A percentile compares a stretch with the other conserved stretches of the same genome.
These are phyloP conservation scores for Hoplostethus atlanticus DNA, from an alignment of 2,797 vertebrate species.

Conservation along the genomic window DNA sequence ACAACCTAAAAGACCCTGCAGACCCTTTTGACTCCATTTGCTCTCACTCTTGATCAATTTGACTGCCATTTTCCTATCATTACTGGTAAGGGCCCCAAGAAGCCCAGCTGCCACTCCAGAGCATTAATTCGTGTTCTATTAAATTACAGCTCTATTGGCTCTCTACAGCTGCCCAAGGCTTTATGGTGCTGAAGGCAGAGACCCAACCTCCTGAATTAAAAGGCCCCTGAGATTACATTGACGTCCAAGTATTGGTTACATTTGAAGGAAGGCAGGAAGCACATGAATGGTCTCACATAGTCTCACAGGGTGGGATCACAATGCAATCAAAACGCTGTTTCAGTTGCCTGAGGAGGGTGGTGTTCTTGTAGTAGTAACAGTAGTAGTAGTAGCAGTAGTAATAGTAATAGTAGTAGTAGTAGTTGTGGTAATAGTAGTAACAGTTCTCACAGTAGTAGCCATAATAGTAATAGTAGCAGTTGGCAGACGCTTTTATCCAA, in stretches of 20 bases:
- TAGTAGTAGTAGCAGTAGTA: too few relatives aligned
- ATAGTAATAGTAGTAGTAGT: too few relatives aligned
- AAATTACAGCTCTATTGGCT: slow-evolving; percentile 26
- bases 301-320: slow-evolving; percentile 21
- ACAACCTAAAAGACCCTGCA: background rate
- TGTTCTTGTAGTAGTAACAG: too few relatives aligned
- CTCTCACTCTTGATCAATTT: background rate
- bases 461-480: too few relatives aligned
- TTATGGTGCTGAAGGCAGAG: slow-evolving; percentile 28
- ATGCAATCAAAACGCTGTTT: background rate
- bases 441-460: too few relatives aligned
- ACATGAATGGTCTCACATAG: background rate
- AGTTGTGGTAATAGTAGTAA: too few relatives aligned
- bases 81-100: slow-evolving; percentile 41
- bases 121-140: slow-evolving; percentile 21
- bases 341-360: background rate
- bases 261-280: slow-evolving; percentile 2
- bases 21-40: background rate
- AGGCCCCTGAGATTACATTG: slow-evolving; percentile 29
- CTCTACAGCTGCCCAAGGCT: slow-evolving; percentile 31
- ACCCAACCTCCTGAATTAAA: slow-evolving; percentile 30
- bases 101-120: slow-evolving; percentile 64
- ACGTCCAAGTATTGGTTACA: slow-evolving; percentile 18
- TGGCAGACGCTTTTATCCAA: too few relatives aligned
- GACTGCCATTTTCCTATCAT: slow-evolving; percentile 47